Percentiles rank a stretch among this genome's conserved stretches.
phyloP scores from a whole-genome alignment of 2,113 vertebrate species.

The Alligator sinensis region DNA sequence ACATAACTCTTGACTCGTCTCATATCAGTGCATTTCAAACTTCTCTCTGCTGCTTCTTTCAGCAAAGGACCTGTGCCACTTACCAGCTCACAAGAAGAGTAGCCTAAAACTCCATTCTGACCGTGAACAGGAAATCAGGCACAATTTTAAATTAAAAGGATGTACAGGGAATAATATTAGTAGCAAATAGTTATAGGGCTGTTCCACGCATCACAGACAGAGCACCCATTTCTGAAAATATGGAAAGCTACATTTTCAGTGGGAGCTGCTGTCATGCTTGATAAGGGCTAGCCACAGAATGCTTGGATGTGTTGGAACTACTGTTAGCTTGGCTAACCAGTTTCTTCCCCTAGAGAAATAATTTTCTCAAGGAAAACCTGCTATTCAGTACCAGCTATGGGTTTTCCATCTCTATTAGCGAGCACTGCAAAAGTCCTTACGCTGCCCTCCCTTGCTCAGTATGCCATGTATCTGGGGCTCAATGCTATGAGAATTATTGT shows the following conservation, averaged over 20 bases:
- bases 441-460: accelerated
- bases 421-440: neutral
- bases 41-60: conserved; percentile 51
- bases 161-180: conserved; percentile 45
- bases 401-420: accelerated
- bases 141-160: conserved; percentile 71
- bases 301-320: neutral
- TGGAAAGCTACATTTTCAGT: accelerated
- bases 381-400: accelerated
- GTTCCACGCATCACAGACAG: neutral
- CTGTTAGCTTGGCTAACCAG: neutral
- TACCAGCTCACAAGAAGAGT: conserved; percentile 28
- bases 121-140: conserved; percentile 36
- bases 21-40: conserved; percentile 62
- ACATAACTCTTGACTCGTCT: conserved; percentile 66
- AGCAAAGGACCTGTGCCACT: conserved; percentile 28
- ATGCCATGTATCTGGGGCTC: accelerated
- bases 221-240: no score
- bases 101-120: conserved; percentile 23
- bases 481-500: accelerated
- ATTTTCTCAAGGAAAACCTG: neutral
- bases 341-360: neutral
- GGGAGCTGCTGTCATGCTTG: neutral
- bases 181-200: conserved; percentile 2
- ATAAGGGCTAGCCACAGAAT: neutral